Evolutionary conservation across 2,888 invertebrate species (phyloP).

Genomic region (Phorcus lineatus): DNA sequence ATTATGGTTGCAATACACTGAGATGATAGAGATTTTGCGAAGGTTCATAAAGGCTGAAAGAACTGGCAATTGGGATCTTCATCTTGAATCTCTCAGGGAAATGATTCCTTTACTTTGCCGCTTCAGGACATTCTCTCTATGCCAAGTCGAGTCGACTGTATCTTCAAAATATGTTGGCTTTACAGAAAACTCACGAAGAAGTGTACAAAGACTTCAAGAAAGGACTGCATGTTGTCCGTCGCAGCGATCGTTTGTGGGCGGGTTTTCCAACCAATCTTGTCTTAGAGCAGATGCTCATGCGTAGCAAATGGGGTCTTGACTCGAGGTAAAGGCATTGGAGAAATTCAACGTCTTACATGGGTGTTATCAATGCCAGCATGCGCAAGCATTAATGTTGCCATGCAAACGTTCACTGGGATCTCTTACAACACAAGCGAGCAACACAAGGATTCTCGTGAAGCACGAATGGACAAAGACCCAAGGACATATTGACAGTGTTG

Average conservation of each 20-base stretch:
- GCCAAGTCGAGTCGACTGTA: no score
- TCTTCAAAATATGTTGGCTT: not conserved
- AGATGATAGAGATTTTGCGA: no score
- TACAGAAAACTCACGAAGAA: not conserved
- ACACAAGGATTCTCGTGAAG: not conserved
- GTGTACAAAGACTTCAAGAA: not conserved
- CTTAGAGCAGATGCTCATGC: not conserved
- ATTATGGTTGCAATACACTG: no score
- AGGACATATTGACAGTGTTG: slow-evolving; percentile 32
- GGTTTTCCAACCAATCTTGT: not conserved
- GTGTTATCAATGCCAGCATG: slow-evolving; percentile 28
- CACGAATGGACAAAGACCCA: not conserved
- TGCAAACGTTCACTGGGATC: slow-evolving; percentile 21
- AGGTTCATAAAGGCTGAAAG: no score
- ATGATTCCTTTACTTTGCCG: no score
- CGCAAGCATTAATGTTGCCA: slow-evolving; percentile 20
- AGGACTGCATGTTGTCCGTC: not conserved
- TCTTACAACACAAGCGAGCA: slow-evolving; percentile 14
- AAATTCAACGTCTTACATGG: slow-evolving; percentile 20
- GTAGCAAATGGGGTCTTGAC: slow-evolving; percentile 24
- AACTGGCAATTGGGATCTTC: no score
- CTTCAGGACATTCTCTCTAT: not conserved
- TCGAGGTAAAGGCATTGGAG: slow-evolving; percentile 2
- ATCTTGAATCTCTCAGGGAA: no score
- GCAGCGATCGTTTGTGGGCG: not conserved